phyloP scores from a whole-genome alignment of 2,113 vertebrate species.

The Corythoichthys haematopterus region DNA sequence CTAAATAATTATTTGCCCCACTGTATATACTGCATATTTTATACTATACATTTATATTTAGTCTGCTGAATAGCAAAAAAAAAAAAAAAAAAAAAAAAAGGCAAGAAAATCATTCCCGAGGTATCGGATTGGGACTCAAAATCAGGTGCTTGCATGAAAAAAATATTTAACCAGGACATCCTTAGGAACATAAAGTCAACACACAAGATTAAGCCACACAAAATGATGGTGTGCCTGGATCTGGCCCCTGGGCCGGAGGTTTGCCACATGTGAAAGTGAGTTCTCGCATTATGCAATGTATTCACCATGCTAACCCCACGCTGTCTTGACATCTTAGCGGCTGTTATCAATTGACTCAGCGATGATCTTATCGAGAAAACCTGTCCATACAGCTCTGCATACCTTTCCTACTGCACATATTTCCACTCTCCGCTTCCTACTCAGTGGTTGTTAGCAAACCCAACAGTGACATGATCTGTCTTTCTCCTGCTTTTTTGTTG shows the following conservation, averaged over 20 bases:
- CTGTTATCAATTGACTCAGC: constrained; percentile 27
- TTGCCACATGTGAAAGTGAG: background rate
- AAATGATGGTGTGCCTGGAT: no score
- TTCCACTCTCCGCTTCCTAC: background rate
- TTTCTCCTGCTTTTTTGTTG: constrained; percentile 12
- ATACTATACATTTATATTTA: no score
- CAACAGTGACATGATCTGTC: background rate
- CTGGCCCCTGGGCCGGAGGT: background rate
- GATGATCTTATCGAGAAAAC: constrained; percentile 36
- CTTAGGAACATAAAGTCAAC: no score
- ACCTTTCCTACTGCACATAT: constrained; percentile 15
- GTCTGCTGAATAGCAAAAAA: no score
- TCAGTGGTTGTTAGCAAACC: background rate
- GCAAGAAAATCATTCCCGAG: no score
- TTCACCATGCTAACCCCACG: background rate
- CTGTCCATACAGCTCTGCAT: constrained; percentile 44
- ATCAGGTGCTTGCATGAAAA: no score
- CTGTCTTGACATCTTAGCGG: constrained; percentile 1
- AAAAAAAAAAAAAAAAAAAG: no score
- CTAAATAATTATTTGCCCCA: no score
- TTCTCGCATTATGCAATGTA: background rate
- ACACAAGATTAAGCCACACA: no score
- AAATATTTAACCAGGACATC: no score
- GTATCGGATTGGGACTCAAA: no score
- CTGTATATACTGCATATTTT: no score